These are phyloP conservation scores for Spilarctia lutea DNA, from an alignment of 2,888 invertebrate genomes.

Conservation along the genomic window DNA sequence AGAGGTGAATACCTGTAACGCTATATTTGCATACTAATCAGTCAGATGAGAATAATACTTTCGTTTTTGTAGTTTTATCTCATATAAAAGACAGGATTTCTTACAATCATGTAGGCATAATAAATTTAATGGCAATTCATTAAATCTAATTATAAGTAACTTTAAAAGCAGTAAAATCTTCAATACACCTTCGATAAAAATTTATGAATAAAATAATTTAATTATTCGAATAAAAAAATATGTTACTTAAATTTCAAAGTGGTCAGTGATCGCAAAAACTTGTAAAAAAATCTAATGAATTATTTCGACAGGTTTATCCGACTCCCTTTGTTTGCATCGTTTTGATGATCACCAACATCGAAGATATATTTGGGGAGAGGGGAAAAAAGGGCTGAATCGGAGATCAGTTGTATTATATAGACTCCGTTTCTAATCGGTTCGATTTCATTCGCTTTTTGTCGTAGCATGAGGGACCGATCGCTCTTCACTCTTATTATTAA, in stretches of 20 bases:
- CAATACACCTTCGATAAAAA: not conserved
- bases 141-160: too few species aligned
- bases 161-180: not conserved
- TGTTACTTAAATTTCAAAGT: conserved; percentile 1
- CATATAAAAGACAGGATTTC: too few species aligned
- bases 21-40: not conserved
- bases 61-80: not conserved
- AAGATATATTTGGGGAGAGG: conserved; percentile 62
- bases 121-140: too few species aligned
- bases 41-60: not conserved
- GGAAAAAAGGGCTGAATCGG: conserved; percentile 76
- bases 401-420: conserved; percentile 73
- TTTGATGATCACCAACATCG: conserved; percentile 71
- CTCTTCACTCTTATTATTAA: conserved; percentile 81
- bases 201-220: not conserved
- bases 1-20: not conserved
- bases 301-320: conserved; percentile 62
- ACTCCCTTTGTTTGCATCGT: conserved; percentile 54
- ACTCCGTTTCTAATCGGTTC: conserved; percentile 82
- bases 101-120: too few species aligned
- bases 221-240: not conserved
- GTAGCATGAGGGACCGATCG: conserved; percentile 77
- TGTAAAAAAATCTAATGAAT: conserved; percentile 41
- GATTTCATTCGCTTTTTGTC: conserved; percentile 82
- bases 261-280: conserved; percentile 24